phyloP scores from a whole-genome alignment of 2,113 vertebrate genomes.

The Pelobates fuscus region DNA sequence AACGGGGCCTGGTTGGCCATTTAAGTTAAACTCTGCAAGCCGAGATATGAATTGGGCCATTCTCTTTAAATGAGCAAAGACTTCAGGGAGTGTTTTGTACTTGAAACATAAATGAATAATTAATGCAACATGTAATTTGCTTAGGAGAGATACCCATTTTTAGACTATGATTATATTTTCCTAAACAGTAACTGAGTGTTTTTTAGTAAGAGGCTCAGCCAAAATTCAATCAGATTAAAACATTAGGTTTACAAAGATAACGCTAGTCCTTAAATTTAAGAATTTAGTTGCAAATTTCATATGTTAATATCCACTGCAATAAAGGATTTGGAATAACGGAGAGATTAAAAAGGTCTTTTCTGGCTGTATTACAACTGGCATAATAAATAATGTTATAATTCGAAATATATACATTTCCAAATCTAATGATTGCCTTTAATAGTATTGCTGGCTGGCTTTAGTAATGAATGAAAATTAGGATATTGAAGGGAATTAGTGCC shows the following conservation, averaged over 20 bases:
- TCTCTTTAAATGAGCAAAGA: slow-evolving; percentile 28
- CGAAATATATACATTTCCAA: slow-evolving; percentile 18
- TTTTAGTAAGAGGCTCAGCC: slow-evolving; percentile 1
- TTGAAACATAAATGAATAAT: slow-evolving; percentile 35
- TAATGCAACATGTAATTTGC: slow-evolving; percentile 20
- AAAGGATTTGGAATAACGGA: neutral
- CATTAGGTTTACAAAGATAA: slow-evolving; percentile 32
- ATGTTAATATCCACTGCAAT: slow-evolving; percentile 6
- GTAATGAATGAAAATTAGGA: neutral
- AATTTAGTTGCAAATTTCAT: slow-evolving; percentile 6
- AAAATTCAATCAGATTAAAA: slow-evolving; percentile 44
- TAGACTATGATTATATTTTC: slow-evolving; percentile 11
- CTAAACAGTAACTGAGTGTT: slow-evolving; percentile 9
- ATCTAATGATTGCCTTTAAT: slow-evolving; percentile 10
- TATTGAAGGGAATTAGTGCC: no score
- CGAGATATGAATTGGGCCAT: slow-evolving; percentile 26
- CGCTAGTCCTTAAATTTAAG: slow-evolving; percentile 24
- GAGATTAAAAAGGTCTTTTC: slow-evolving; percentile 5
- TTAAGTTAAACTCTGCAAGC: no score
- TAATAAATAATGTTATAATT: slow-evolving; percentile 10
- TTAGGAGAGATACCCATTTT: slow-evolving; percentile 8
- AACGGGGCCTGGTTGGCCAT: no score
- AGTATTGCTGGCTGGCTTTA: neutral
- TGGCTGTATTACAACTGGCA: slow-evolving; percentile 25
- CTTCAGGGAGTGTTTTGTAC: slow-evolving; percentile 29